Conservation (phyloP, 2,113 vertebrate species). For the Hippopotamus amphibius region DNA sequence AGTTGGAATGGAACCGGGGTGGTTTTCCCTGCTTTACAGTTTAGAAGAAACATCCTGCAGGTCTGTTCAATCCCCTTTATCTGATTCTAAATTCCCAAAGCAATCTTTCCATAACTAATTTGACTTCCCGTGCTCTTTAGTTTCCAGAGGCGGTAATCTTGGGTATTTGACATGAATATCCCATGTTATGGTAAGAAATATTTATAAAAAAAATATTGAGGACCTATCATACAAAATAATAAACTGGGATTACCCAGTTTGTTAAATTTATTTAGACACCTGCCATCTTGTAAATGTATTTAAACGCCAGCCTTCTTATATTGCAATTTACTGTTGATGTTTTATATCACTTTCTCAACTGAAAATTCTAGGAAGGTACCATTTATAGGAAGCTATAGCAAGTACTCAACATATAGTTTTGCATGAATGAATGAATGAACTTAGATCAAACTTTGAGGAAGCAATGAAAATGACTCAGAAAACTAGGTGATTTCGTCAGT, state of each 20-base stretch:
- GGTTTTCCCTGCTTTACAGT: background rate
- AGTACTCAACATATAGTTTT: background rate
- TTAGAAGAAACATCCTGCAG: background rate
- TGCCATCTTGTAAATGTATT: background rate
- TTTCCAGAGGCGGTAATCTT: background rate
- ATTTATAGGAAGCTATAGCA: background rate
- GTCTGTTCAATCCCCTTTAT: background rate
- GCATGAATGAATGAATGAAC: background rate
- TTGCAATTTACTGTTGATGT: background rate
- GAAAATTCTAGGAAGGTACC: background rate
- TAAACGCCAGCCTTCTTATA: background rate
- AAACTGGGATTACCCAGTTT: background rate
- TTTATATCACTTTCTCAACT: background rate
- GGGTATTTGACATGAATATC: background rate
- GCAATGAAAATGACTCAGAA: background rate
- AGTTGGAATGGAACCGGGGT: background rate
- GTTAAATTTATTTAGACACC: conserved; percentile 15
- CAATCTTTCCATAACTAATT: background rate
- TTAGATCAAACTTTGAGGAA: conserved; percentile 1
- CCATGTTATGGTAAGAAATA: conserved; percentile 19
- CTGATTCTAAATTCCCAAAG: conserved; percentile 8
- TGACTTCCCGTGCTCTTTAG: background rate
- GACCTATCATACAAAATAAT: background rate
- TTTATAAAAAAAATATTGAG: background rate
- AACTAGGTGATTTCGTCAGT: background rate